Conservation (phyloP, 92 coral and sea anemone species). For the Epizoanthus scotinus region DNA sequence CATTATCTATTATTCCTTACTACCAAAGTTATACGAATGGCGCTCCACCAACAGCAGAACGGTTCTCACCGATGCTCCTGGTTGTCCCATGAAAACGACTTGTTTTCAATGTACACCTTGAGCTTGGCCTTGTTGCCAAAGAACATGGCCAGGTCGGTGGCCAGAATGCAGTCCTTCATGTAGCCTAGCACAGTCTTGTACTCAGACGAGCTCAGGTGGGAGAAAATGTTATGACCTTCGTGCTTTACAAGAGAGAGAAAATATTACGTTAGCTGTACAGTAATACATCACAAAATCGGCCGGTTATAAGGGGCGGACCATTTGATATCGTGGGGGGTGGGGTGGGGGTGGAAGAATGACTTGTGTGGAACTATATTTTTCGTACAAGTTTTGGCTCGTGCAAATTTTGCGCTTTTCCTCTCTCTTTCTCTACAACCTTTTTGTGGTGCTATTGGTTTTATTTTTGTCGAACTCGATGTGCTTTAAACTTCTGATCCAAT, state of each 20-base stretch:
- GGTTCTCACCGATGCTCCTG: conserved; percentile 83
- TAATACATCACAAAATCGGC: neutral
- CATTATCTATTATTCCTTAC: too few relatives aligned
- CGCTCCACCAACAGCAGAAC: neutral
- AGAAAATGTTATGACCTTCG: conserved; percentile 98
- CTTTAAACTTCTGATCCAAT: too few relatives aligned
- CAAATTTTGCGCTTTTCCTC: too few relatives aligned
- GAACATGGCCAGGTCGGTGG: conserved; percentile 95
- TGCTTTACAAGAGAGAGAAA: conserved; percentile 58
- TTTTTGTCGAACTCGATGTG: too few relatives aligned
- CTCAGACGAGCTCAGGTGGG: conserved; percentile 86
- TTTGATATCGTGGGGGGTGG: neutral
- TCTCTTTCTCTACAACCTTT: too few relatives aligned
- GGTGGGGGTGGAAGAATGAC: too few relatives aligned
- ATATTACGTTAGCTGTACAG: neutral
- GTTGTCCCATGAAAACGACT: conserved; percentile 91
- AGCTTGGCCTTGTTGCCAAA: conserved; percentile 96
- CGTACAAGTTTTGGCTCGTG: too few relatives aligned
- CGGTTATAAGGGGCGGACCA: neutral
- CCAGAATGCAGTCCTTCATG: conserved; percentile 97
- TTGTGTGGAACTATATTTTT: too few relatives aligned
- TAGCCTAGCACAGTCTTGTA: conserved; percentile 95
- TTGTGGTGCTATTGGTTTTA: too few relatives aligned
- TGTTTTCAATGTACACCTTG: conserved; percentile 74
- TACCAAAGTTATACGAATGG: too few relatives aligned